Evolutionary conservation across 2,888 invertebrate species (phyloP), one percentile per base, ranked within the genome.

Genomic region (Lasioglossum zephyrum): DNA sequence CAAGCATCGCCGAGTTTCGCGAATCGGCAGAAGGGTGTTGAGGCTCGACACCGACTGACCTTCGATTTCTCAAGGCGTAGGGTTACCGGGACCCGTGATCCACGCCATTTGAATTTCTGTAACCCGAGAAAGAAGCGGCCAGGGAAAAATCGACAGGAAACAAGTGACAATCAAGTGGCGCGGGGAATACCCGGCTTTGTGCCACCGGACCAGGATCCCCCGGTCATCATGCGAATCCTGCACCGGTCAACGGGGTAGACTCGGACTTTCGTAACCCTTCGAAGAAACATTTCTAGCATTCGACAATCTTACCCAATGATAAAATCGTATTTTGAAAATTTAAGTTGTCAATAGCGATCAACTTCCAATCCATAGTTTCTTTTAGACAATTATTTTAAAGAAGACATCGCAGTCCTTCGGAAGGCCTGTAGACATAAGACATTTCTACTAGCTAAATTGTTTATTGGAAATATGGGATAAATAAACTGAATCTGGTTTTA

Each of bases 51-150:
- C 69, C 73, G 57, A 11, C 39, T 82, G 86, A 87, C 86, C 86
- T 85, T 85, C 82, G 77, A 63, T 87, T 95, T 95, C 95, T 94
- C 95, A 95, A 95, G 95, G 95, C 92, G 92, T 95, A 94, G 94
- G 93, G 94, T 95, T 95, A 95, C 95, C 47, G 73, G 86, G 53
- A 22, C 79, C 85, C 76, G 69, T 82, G 83, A 92, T 92, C 92
- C 91, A 83, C 89, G 88, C 11, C 85, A 90, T 93, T 92, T 92
- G 89, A 93, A 93, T 94, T 91, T n/a, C 53, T 90, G 87, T 89
- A 91, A 90, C 83, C 78, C 79, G 86, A 82, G 86, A 88, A 81
- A 81, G 75, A 66, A 74, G 76, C 77, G 82, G 22, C 53, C 77
- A 44, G 80, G 80, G 76, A 77, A 87, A 76, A 91, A 92, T 89